Percentiles rank a stretch among this genome's conserved stretches.
These are phyloP conservation scores for Zosterops lateralis DNA, from an alignment of 2,113 vertebrate species.

Conservation along the genomic window DNA sequence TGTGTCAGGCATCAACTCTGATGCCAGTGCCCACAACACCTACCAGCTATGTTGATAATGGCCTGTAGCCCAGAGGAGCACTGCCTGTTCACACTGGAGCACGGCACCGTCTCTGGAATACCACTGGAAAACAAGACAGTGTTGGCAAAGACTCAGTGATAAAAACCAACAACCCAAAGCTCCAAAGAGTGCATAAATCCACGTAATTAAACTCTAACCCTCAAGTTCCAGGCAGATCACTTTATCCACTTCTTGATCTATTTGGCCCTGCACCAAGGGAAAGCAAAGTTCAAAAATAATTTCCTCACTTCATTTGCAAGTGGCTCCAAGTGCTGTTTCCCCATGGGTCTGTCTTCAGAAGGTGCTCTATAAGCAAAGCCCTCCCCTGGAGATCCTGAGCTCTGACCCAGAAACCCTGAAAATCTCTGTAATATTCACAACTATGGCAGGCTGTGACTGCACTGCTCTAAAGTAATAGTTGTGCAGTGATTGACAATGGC, in stretches of 20 bases:
- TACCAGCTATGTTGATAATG: slow-evolving; percentile 88
- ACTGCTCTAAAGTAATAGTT: background rate
- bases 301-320: background rate
- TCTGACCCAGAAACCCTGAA: background rate
- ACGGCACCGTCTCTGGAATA: slow-evolving; percentile 87
- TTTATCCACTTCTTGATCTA: background rate
- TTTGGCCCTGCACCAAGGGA: background rate
- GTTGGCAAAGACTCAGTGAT: background rate
- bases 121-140: slow-evolving; percentile 69
- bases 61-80: slow-evolving; percentile 94
- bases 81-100: slow-evolving; percentile 86
- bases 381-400: fast-evolving
- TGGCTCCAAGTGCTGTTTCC: background rate
- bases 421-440: background rate
- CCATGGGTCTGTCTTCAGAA: background rate
- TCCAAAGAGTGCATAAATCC: background rate
- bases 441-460: background rate
- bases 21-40: background rate
- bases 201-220: background rate
- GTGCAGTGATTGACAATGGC: background rate
- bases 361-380: background rate
- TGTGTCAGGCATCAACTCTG: fast-evolving
- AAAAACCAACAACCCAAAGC: background rate
- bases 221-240: background rate
- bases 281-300: background rate